Conservation (phyloP, 2,113 vertebrate species). For the Genyomyrus donnyi region DNA sequence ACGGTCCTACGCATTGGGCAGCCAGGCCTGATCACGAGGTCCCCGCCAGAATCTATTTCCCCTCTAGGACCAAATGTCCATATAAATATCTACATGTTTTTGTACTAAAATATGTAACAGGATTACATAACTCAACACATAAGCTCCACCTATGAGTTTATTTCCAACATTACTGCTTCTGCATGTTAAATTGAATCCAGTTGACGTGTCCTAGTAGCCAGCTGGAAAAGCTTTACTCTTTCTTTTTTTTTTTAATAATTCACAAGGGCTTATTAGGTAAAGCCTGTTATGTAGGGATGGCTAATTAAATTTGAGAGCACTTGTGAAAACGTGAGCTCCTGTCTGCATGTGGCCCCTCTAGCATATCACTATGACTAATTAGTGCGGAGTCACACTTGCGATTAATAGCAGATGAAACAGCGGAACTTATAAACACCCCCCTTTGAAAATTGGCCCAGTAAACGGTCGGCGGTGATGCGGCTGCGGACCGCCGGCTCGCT, state of each 20-base stretch:
- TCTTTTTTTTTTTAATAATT: not conserved
- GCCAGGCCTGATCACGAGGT: not conserved
- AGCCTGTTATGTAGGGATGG: constrained; percentile 2
- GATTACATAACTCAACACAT: not conserved
- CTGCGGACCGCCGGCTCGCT: not conserved
- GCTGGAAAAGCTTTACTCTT: not conserved
- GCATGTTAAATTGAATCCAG: not conserved
- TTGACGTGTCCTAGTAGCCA: not conserved
- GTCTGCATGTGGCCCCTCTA: not conserved
- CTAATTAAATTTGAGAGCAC: constrained; percentile 20
- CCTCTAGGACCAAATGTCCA: not conserved
- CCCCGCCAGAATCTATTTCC: not conserved
- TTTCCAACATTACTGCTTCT: not conserved
- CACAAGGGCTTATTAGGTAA: not conserved
- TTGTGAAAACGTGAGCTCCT: constrained; percentile 16
- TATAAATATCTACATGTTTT: not conserved
- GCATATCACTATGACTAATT: not conserved
- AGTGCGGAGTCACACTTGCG: not conserved
- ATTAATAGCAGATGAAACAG: constrained; percentile 18
- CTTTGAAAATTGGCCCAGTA: not conserved
- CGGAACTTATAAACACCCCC: not conserved
- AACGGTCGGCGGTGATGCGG: not conserved
- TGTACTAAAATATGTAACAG: not conserved
- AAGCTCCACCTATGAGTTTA: not conserved
- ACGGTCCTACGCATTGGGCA: not conserved